phyloP scores from a whole-genome alignment of 1,140 invertebrate species.

The Colletes gigas region DNA sequence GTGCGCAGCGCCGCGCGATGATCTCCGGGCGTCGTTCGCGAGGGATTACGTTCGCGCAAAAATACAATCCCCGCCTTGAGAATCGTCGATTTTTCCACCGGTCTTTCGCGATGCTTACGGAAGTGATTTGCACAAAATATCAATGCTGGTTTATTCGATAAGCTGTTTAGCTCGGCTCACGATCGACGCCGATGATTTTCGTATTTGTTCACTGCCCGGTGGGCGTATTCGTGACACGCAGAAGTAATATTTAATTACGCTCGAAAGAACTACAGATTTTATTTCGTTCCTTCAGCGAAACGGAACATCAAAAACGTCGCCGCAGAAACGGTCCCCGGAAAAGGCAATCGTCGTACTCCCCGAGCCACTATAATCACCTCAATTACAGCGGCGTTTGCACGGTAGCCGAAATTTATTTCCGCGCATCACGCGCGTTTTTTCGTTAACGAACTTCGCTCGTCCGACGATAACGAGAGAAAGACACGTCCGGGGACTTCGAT shows the following conservation, averaged over 20 bases:
- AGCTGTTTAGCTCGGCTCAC: no score
- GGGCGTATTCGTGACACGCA: no score
- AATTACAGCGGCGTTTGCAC: slow-evolving; percentile 24
- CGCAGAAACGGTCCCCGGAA: neutral
- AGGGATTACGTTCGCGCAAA: neutral
- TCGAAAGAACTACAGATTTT: no score
- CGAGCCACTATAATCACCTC: neutral
- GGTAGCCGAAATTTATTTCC: slow-evolving; percentile 34
- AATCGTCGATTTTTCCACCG: no score
- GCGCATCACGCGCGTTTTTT: slow-evolving; percentile 30
- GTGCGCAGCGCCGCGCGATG: neutral
- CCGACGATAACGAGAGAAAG: slow-evolving; percentile 13
- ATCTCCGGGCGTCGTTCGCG: neutral
- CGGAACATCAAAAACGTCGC: no score
- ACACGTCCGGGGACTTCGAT: slow-evolving; percentile 20
- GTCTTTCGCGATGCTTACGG: no score
- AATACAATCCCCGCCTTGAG: neutral
- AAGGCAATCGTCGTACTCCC: neutral
- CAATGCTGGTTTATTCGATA: no score
- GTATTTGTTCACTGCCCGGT: no score
- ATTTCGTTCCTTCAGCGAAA: neutral
- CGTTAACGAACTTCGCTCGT: neutral
- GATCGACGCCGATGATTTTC: no score
- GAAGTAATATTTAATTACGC: no score
- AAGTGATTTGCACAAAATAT: slow-evolving; percentile 2